A percentile compares a stretch with the other conserved stretches of the same genome.
phyloP scores from a whole-genome alignment of 2,888 invertebrate genomes.

The Ichneumoninae sp. region DNA sequence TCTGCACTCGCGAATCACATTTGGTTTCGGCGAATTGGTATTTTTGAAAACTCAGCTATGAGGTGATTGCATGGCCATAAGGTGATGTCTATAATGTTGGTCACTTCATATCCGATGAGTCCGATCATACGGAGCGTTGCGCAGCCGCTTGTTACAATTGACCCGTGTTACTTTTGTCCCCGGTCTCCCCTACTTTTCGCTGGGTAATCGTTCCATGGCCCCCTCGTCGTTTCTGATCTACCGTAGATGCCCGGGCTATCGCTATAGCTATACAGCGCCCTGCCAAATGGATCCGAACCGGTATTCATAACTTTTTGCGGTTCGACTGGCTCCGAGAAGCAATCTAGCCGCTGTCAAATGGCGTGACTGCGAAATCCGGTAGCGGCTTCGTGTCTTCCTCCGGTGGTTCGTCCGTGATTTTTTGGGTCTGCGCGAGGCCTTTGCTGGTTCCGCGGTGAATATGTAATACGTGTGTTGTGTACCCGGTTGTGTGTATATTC shows the following conservation, averaged over 20 bases:
- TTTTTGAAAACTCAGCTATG: too few relatives aligned
- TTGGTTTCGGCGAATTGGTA: too few relatives aligned
- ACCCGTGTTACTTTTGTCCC: too few relatives aligned
- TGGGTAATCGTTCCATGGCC: constrained; percentile 29
- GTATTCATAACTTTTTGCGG: constrained; percentile 74
- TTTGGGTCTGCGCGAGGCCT: constrained; percentile 33
- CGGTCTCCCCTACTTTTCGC: constrained; percentile 49
- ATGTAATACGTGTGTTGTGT: constrained; percentile 4
- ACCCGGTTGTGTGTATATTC: constrained; percentile 21
- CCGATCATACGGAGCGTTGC: too few relatives aligned
- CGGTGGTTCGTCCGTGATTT: constrained; percentile 46
- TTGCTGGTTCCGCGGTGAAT: not conserved
- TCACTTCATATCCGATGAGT: too few relatives aligned
- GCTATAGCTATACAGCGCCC: constrained; percentile 29
- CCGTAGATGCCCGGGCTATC: constrained; percentile 11
- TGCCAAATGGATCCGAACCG: constrained; percentile 68
- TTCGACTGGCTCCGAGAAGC: constrained; percentile 74
- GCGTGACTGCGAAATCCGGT: constrained; percentile 78
- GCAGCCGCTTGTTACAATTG: too few relatives aligned
- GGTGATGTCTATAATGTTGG: too few relatives aligned
- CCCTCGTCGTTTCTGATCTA: constrained; percentile 39
- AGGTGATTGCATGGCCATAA: too few relatives aligned
- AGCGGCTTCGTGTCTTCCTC: constrained; percentile 58
- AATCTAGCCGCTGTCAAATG: constrained; percentile 78
- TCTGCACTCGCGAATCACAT: too few relatives aligned